Percentiles rank a stretch among this genome's conserved stretches.
phyloP scores from a whole-genome alignment of 2,888 invertebrate species.

The Ornithoptera priamus region DNA sequence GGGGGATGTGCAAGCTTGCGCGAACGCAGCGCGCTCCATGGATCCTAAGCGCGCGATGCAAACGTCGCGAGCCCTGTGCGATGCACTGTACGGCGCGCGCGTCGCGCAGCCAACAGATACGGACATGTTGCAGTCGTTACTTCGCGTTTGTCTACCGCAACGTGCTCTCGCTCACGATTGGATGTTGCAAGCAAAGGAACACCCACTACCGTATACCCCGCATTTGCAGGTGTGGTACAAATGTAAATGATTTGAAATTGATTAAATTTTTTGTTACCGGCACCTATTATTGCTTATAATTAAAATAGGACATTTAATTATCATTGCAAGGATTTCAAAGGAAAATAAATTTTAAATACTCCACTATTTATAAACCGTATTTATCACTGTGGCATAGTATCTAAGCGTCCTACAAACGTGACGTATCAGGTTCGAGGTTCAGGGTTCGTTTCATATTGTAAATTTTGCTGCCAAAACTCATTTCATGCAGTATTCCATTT shows the following conservation, averaged over 20 bases:
- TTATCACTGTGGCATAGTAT: no score
- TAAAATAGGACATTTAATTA: background rate
- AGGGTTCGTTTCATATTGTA: no score
- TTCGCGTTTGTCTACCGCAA: constrained; percentile 39
- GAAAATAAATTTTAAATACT: no score
- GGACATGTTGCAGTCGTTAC: constrained; percentile 45
- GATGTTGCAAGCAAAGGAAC: constrained; percentile 41
- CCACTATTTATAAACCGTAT: no score
- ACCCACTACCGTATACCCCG: constrained; percentile 42
- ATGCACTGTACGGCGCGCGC: constrained; percentile 62
- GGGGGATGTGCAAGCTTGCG: constrained; percentile 60
- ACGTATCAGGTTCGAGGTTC: no score
- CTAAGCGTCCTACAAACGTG: no score
- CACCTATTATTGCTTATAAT: background rate
- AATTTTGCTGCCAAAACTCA: no score
- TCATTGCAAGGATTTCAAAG: no score
- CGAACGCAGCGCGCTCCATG: constrained; percentile 38
- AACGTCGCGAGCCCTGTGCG: constrained; percentile 43
- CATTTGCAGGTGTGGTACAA: constrained; percentile 43
- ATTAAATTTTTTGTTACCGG: background rate
- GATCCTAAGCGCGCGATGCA: constrained; percentile 32
- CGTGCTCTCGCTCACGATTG: constrained; percentile 40
- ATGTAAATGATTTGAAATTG: background rate
- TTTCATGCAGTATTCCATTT: no score
- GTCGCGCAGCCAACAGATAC: constrained; percentile 50